phyloP scores from a whole-genome alignment of 2,888 invertebrate genomes.

The Drosophila stalkeri region DNA sequence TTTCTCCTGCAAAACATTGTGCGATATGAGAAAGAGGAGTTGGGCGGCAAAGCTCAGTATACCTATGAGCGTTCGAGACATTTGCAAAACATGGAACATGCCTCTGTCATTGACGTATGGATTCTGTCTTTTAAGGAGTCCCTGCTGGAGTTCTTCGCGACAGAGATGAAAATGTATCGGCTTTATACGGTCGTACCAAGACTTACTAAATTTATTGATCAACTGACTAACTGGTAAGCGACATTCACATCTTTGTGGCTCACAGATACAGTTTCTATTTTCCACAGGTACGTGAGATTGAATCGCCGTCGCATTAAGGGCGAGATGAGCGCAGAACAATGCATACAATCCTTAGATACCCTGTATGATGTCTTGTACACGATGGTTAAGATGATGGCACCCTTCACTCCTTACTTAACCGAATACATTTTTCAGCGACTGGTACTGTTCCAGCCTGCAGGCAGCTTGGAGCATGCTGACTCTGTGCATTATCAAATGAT shows the following conservation, averaged over 20 bases:
- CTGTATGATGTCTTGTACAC: constrained; percentile 94
- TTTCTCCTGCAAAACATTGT: constrained; percentile 97
- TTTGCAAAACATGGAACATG: constrained; percentile 72
- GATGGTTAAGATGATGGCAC: constrained; percentile 97
- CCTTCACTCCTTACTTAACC: constrained; percentile 98
- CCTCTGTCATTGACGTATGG: constrained; percentile 97
- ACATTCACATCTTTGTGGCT: fast-evolving
- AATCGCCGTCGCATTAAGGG: constrained; percentile 98
- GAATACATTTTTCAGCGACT: constrained; percentile 98
- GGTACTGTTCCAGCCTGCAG: constrained; percentile 86
- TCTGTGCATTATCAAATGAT: constrained; percentile 97
- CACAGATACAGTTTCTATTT: background rate
- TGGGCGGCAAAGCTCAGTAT: constrained; percentile 85
- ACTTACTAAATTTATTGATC: constrained; percentile 97
- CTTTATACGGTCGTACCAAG: constrained; percentile 97
- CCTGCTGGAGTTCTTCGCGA: constrained; percentile 93
- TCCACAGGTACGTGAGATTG: constrained; percentile 93
- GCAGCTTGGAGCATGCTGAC: constrained; percentile 86
- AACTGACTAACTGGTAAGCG: constrained; percentile 95
- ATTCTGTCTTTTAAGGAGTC: constrained; percentile 98
- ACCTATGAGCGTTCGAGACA: constrained; percentile 87
- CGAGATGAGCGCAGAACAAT: constrained; percentile 92
- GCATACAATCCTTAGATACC: constrained; percentile 93
- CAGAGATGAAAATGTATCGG: constrained; percentile 97
- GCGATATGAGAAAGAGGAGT: constrained; percentile 90